Percentiles rank a stretch among this genome's conserved stretches.
phyloP scores from a whole-genome alignment of 2,113 vertebrate genomes.

The Cephalophus harveyi region DNA sequence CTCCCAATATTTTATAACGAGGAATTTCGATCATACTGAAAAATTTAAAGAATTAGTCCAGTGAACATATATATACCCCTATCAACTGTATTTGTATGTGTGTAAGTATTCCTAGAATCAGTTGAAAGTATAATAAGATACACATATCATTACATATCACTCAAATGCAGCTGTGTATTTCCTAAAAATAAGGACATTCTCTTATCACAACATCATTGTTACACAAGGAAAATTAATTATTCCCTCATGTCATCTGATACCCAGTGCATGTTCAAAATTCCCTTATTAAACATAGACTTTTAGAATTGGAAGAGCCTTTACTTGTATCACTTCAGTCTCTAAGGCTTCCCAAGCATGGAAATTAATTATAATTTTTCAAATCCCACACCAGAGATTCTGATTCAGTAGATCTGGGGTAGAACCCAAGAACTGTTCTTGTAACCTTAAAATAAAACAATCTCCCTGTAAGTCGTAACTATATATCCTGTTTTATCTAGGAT shows the following conservation, averaged over 20 bases:
- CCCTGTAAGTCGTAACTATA: not conserved
- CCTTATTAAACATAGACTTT: not conserved
- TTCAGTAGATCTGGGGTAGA: not conserved
- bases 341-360: not conserved
- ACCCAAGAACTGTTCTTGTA: not conserved
- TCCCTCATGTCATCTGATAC: not conserved
- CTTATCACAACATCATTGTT: not conserved
- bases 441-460: conserved; percentile 29
- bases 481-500: not conserved
- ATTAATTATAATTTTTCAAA: not conserved
- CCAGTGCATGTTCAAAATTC: not conserved
- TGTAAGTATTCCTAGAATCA: not conserved
- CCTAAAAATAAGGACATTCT: conserved; percentile 23
- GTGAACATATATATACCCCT: not conserved
- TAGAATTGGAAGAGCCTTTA: conserved; percentile 19
- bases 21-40: conserved; percentile 9
- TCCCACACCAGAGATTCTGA: not conserved
- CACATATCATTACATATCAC: not conserved
- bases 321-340: not conserved
- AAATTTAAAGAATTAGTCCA: not conserved
- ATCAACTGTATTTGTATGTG: not conserved
- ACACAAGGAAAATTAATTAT: not conserved
- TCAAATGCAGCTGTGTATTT: not conserved
- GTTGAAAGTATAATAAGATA: not conserved
- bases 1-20: not conserved